Conservation (phyloP, 2,797 vertebrate species). For the Enteromius treurensis region DNA sequence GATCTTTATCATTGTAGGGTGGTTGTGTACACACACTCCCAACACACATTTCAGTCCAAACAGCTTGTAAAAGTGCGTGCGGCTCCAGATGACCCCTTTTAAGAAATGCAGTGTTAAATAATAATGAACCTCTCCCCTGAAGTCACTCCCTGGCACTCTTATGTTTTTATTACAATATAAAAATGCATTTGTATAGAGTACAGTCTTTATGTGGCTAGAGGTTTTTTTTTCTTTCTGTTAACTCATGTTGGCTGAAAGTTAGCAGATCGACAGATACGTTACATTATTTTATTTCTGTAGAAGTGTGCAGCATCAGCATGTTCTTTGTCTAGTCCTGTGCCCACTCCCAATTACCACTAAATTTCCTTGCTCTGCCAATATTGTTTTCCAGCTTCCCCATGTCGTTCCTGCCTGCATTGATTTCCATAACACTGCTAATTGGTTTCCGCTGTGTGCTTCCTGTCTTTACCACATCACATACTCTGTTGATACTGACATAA, state of each 20-base stretch:
- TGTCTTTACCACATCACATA: slow-evolving; percentile 20
- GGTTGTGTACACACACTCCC: too few species aligned
- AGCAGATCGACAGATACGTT: slow-evolving; percentile 68
- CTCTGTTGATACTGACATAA: slow-evolving; percentile 30
- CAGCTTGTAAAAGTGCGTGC: too few species aligned
- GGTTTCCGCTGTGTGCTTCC: slow-evolving; percentile 31
- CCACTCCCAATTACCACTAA: slow-evolving; percentile 64
- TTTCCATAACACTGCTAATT: slow-evolving; percentile 42
- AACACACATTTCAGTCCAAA: too few species aligned
- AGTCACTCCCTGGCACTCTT: not conserved
- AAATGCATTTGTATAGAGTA: not conserved
- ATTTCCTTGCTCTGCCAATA: slow-evolving; percentile 57
- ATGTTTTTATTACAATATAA: not conserved
- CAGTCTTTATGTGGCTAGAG: not conserved
- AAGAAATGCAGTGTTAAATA: not conserved
- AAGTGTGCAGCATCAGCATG: slow-evolving; percentile 57
- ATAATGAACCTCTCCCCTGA: not conserved
- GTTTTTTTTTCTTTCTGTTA: not conserved
- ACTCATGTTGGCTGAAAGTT: not conserved
- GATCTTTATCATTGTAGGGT: too few species aligned
- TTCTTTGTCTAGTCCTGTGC: slow-evolving; percentile 59
- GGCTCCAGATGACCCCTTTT: too few species aligned
- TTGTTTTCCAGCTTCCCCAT: slow-evolving; percentile 43
- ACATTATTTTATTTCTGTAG: slow-evolving; percentile 69
- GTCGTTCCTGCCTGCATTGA: slow-evolving; percentile 11